phyloP scores from a whole-genome alignment of 2,888 invertebrate species.

The Cryptocheilus praepositus region DNA sequence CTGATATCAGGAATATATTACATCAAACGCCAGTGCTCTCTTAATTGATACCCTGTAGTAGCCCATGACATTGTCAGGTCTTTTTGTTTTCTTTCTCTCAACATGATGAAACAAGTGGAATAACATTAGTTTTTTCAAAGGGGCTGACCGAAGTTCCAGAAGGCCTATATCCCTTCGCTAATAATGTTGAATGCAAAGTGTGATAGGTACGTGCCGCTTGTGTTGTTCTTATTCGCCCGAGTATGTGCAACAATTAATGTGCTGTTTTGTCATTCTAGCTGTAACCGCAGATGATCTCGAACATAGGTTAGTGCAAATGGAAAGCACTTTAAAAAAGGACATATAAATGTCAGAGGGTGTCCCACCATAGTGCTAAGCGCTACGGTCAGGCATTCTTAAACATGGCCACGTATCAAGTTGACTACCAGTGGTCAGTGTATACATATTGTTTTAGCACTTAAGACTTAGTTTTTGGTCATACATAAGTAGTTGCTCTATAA shows the following conservation, averaged over 20 bases:
- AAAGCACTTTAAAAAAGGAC: conserved; percentile 57
- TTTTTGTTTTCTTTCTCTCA: not conserved
- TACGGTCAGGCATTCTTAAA: conserved; percentile 68
- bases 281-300: conserved; percentile 70
- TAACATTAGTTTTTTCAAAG: conserved; percentile 44
- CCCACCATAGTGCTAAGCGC: conserved; percentile 67
- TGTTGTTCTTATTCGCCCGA: conserved; percentile 1
- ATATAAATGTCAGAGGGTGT: conserved; percentile 68
- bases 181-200: conserved; percentile 63
- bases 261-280: conserved; percentile 44
- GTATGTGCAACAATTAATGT: not conserved
- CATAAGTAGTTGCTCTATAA: no score
- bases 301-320: conserved; percentile 60
- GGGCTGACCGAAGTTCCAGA: conserved; percentile 63
- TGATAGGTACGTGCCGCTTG: conserved; percentile 58
- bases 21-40: not conserved
- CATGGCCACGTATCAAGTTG: conserved; percentile 76
- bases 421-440: conserved; percentile 75
- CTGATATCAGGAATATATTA: not conserved
- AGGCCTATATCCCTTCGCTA: conserved; percentile 58
- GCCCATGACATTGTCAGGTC: no score
- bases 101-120: not conserved
- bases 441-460: not conserved
- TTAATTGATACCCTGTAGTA: no score
- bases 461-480: no score